Evolutionary conservation across 1,140 invertebrate species (phyloP), one percentile per base, ranked within the genome.

Genomic region (Medauroidea extradentata): DNA sequence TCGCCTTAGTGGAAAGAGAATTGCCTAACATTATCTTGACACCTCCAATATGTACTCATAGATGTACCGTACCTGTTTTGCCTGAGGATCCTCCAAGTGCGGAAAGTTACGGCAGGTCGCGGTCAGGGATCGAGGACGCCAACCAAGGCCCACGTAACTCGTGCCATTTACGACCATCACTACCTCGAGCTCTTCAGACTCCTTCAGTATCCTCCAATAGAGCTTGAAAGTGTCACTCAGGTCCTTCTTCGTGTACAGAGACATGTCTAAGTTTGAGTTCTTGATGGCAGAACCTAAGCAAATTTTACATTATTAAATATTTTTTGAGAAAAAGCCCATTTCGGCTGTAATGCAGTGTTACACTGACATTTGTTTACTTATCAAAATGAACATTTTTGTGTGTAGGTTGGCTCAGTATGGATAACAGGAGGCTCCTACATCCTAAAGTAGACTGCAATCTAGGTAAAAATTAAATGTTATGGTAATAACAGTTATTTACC

Each of bases 131-230:
- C 76, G 79, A 0, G 93, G 91, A 62, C 91, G 75, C 90, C 90
- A 93, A 9, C 91, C 91, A 9, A 94, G 42, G 60, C 86, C 93
- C n/a, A 88, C 85, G 79, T 93, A 96, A 13, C 88, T 89, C 1
- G 87, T 89, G 1, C 89, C 84, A 65, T 94, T 93, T 4, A 89
- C 89, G 21, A 89, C 81, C 65, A 94, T 81, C 1, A 94, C 82
- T 16, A 94, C 79, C 74, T 96, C 93, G 5, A 96, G 76, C 76
- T 96, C 93, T 24, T 84, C 83, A 13, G 85, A 80, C 24, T 91
- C 87, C 72, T 87, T 84, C 21, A 95, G 66, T 34, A 94, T 81
- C 38, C 89, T 79, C 90, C 92, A 94, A 71, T 91, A 91, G 21
- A 96, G 74, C 2, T 82, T 80, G 68, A 90, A 88, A 50, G 87